phyloP scores from a whole-genome alignment of 2,888 invertebrate genomes.

The Augiades crinisus region DNA sequence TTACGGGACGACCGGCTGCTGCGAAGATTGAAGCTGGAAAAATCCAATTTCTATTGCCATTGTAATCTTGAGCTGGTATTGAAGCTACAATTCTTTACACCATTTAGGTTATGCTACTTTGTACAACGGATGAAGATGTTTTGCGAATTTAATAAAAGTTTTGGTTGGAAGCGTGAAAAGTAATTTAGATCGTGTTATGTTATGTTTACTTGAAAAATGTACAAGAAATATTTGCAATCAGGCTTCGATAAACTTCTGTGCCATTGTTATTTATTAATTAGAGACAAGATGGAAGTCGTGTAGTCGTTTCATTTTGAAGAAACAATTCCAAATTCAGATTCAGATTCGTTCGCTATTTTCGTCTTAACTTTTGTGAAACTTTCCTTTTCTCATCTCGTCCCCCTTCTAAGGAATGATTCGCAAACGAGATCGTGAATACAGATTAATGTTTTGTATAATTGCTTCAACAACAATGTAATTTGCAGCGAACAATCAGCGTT shows the following conservation, averaged over 20 bases:
- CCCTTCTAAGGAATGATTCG: slow-evolving; percentile 68
- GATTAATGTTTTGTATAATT: slow-evolving; percentile 65
- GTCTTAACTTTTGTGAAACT: slow-evolving; percentile 64
- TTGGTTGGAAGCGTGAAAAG: no score
- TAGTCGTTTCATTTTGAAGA: slow-evolving; percentile 17
- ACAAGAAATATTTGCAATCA: not conserved
- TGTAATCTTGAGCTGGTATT: slow-evolving; percentile 14
- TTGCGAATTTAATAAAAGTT: not conserved
- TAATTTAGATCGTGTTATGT: no score
- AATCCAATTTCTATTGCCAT: slow-evolving; percentile 24
- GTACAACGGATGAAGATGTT: not conserved
- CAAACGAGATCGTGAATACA: slow-evolving; percentile 57
- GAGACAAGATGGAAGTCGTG: slow-evolving; percentile 14
- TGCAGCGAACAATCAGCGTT: slow-evolving; percentile 25
- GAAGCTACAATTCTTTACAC: slow-evolving; percentile 15
- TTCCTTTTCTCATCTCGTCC: slow-evolving; percentile 54
- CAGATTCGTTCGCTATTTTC: slow-evolving; percentile 21
- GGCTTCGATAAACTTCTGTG: not conserved
- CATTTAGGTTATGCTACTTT: slow-evolving; percentile 13
- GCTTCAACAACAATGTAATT: slow-evolving; percentile 44
- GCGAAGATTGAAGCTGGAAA: slow-evolving; percentile 21
- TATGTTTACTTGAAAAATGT: no score
- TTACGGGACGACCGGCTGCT: slow-evolving; percentile 38
- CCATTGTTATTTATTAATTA: slow-evolving; percentile 18
- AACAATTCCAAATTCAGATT: slow-evolving; percentile 23